A percentile compares a stretch with the other conserved stretches of the same genome.
Conservation (phyloP, 2,797 vertebrate species). For the Pogoniulus pusillus region DNA sequence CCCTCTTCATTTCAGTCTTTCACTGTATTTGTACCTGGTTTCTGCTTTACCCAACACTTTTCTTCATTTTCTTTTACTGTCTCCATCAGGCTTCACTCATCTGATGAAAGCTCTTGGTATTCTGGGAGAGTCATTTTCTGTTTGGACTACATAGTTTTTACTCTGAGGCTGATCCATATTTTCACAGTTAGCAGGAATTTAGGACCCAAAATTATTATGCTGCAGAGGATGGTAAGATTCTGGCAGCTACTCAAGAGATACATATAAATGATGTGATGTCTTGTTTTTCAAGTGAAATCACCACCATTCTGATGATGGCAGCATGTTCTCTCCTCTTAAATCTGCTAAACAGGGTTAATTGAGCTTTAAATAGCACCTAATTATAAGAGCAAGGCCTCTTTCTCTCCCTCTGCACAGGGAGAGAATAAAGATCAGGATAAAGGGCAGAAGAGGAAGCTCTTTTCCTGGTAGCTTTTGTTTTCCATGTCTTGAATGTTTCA, state of each 20-base stretch:
- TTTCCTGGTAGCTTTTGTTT: not conserved
- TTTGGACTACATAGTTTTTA: conserved; percentile 84
- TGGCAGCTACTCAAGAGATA: conserved; percentile 23
- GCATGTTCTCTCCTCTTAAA: not conserved
- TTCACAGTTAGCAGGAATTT: conserved; percentile 83
- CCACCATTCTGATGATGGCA: not conserved
- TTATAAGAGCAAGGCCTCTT: not conserved
- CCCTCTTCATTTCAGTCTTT: not conserved
- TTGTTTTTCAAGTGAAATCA: not conserved
- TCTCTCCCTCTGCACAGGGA: not conserved
- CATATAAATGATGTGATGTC: conserved; percentile 10
- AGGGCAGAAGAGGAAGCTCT: not conserved
- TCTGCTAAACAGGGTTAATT: conserved; percentile 8
- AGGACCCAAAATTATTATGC: conserved; percentile 84
- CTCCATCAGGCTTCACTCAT: conserved; percentile 70
- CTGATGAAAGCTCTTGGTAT: conserved; percentile 77
- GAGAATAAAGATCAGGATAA: not conserved
- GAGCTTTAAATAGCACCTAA: conserved; percentile 10
- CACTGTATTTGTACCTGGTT: not conserved
- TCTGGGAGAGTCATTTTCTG: conserved; percentile 82
- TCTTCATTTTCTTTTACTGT: not conserved
- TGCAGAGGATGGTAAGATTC: conserved; percentile 82
- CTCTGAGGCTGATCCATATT: conserved; percentile 81
- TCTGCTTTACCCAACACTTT: not conserved
- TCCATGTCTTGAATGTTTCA: not conserved